Base-by-base conservation (phyloP, 2,888 invertebrate genomes). In the Galerucella nymphaeae region DNA sequence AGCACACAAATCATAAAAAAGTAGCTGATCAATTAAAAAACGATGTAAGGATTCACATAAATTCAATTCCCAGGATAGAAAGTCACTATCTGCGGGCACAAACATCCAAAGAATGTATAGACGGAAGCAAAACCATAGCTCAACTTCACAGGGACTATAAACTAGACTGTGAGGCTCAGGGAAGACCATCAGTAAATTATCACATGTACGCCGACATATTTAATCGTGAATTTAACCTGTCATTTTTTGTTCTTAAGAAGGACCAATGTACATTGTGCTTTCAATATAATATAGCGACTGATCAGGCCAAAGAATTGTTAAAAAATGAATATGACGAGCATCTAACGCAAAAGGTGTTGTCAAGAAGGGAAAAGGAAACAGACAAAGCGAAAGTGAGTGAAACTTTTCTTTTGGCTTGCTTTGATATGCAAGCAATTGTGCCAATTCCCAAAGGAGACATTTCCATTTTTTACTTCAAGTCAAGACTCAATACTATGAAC, bases 191-290 rank as follows among this genome's bases (percentile, higher is more conserved):
- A 57, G 64, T 38, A 38, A 70, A 70, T 20, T 72, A 68, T 48
- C 58, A 63, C 30, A 67, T 68, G 30, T 68, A 68, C n/a, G n/a
- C 57, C 10, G 57, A 72, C n/a, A 72, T 72, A 30, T 72, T 71
- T 41, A 72, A 63, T 23, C 16, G 5, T 10, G 48, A 68, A 13
- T 68, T 68, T 23, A 68, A 68, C 57, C 48, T 72, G 9, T 63
- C 45, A 9, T 61, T 67, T 59, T 59, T 30, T 18, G 23, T 13
- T 23, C 59, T 48, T 14, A 68, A 61, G 59, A 68, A 68, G 38
- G 61, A 61, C 53, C 53, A 61, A 16, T 66, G 61, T 16, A 13
- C 13, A n/a, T 20, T 66, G 14, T 71, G 65, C 18, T 57, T 20
- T 13, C 53, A 23, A 58, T 67, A 67, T 48, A 48, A 61, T 18